Evolutionary conservation across 1,140 invertebrate species (phyloP), one percentile per base, ranked within the genome.

Genomic region (Zaprionus africanus): DNA sequence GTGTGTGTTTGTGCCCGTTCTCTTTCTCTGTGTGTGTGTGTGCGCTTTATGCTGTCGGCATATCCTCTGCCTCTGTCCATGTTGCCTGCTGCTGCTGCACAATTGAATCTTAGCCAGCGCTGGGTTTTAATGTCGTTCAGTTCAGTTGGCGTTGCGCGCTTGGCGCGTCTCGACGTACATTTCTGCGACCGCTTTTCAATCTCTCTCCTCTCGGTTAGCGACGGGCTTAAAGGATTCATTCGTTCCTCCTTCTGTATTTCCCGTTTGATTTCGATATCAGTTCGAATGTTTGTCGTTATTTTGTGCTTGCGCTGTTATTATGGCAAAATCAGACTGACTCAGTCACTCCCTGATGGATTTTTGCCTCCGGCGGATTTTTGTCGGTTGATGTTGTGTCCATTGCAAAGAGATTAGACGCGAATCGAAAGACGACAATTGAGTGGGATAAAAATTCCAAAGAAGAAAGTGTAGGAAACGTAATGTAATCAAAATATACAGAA

Each of bases 121-220:
- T 71, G 67, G 76, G 54, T 75, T 81, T 82, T 78, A 90, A 85
- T 83, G 82, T 74, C 84, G 72, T 76, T 51, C 46, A 51, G 46
- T 90, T 86, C 85, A 91, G 90, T 91, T 84, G 88, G 90, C 85
- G 85, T 90, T 91, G 90, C 90, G 90, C 90, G 90, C 90, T 91
- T 90, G 90, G 85, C 90, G 90, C 84, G 90, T 83, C 86, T 90
- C 81, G 88, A 91, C 79, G 84, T 91, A 34, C 31, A 68, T 79
- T 73, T 54, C 69, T 71, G 56, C 53, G 46, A 59, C 68, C 53
- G 62, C 57, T 58, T 63, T 36, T 51, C 59, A 12, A 19, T 36
- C 41, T 46, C 60, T 46, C 7, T 46, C 41, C 6, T 7, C n/a
- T 17, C 41, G 41, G 41, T 46, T 46, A 46, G 41, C 67, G 51